These are phyloP conservation scores for Hafferia zeledoni DNA, from an alignment of 2,797 vertebrate genomes.

Conservation along the genomic window DNA sequence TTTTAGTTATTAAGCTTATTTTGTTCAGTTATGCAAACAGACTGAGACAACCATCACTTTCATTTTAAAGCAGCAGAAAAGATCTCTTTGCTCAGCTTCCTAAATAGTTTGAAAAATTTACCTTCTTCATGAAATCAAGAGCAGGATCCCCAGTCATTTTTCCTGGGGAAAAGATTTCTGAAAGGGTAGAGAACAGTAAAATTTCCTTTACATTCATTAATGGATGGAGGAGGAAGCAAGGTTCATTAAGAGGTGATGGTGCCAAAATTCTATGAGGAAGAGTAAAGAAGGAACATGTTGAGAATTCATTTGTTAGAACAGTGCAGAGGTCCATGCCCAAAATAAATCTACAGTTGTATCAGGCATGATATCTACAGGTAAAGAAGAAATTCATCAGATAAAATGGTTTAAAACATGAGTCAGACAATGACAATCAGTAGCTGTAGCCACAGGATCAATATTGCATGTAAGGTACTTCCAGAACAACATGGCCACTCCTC, in stretches of 20 bases:
- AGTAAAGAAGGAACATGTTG: not conserved
- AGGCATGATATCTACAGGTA: not conserved
- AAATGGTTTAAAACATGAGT: not conserved
- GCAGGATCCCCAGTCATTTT: not conserved
- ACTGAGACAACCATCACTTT: not conserved
- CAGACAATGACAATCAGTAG: not conserved
- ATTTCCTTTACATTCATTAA: not conserved
- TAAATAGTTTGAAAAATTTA: not conserved
- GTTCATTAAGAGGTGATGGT: not conserved
- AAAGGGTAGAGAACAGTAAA: not conserved
- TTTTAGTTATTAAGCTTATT: not conserved
- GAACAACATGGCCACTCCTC: not conserved
- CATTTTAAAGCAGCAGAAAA: not conserved
- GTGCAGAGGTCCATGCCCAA: not conserved
- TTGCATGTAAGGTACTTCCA: not conserved
- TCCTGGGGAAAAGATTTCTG: not conserved
- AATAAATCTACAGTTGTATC: not conserved
- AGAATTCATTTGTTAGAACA: not conserved
- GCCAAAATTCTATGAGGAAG: not conserved
- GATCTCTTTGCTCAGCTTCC: not conserved
- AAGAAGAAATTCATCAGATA: not conserved
- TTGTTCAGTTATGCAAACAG: not conserved
- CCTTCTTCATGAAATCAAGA: not conserved
- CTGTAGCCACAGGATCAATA: rapidly evolving
- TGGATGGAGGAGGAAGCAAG: not conserved